phyloP scores from a whole-genome alignment of 2,113 vertebrate species.

The Tragelaphus strepsiceros region DNA sequence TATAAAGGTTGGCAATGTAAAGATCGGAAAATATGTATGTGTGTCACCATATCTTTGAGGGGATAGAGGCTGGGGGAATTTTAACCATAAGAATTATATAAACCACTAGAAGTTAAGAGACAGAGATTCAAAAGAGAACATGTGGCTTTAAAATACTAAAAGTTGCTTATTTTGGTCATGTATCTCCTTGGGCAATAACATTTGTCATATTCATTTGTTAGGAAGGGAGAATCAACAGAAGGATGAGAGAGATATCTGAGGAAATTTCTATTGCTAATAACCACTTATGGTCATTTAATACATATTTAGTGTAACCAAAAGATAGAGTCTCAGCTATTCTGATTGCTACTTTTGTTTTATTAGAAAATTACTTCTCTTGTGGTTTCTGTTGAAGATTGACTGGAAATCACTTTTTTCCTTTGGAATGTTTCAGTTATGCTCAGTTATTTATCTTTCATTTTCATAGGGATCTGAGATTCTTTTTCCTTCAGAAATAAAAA shows the following conservation, averaged over 20 bases:
- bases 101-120: not conserved
- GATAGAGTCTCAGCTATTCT: not conserved
- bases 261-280: not conserved
- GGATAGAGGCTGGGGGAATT: not conserved
- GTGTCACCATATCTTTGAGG: not conserved
- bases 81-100: not conserved
- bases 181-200: not conserved
- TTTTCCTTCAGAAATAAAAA: constrained; percentile 21
- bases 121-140: not conserved
- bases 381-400: not conserved
- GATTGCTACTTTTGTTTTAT: not conserved
- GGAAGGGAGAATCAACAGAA: not conserved
- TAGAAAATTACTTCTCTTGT: not conserved
- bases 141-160: not conserved
- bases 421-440: not conserved
- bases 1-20: not conserved
- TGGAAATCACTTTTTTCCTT: not conserved
- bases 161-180: not conserved
- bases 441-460: not conserved
- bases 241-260: not conserved
- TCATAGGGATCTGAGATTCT: not conserved
- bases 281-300: not conserved
- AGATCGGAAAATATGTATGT: not conserved
- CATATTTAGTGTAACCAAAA: not conserved
- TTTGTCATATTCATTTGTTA: not conserved